A percentile compares a stretch with the other conserved stretches of the same genome.
These are phyloP conservation scores for Cheilosia soror DNA, from an alignment of 2,888 invertebrate genomes.

Conservation along the genomic window DNA sequence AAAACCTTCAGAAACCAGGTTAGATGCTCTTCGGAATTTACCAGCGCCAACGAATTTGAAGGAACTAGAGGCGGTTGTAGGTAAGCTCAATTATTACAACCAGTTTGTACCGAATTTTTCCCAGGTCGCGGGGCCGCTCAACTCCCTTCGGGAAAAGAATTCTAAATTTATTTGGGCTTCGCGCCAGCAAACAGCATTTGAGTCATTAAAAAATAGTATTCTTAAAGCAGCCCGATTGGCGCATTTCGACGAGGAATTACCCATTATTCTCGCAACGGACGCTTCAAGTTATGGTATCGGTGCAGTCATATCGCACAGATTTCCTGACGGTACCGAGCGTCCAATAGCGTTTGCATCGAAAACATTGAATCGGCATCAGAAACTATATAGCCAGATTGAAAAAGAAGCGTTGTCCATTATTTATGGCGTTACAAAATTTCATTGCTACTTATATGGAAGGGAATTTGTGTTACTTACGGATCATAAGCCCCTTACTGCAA, in stretches of 20 bases:
- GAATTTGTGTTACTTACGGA: slow-evolving; percentile 58
- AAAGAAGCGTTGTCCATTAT: slow-evolving; percentile 58
- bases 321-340: slow-evolving; percentile 45
- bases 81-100: slow-evolving; percentile 68
- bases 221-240: slow-evolving; percentile 42
- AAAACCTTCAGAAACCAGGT: slow-evolving; percentile 47
- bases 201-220: slow-evolving; percentile 29
- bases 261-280: slow-evolving; percentile 61
- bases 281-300: slow-evolving; percentile 56
- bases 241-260: slow-evolving; percentile 49
- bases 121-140: slow-evolving; percentile 54
- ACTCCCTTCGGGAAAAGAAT: neutral
- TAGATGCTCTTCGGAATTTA: slow-evolving; percentile 41
- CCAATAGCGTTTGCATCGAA: slow-evolving; percentile 67
- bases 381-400: slow-evolving; percentile 55
- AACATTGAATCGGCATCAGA: slow-evolving; percentile 57
- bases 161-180: slow-evolving; percentile 34
- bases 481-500: slow-evolving; percentile 56
- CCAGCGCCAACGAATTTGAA: neutral
- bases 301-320: slow-evolving; percentile 54
- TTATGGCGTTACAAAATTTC: slow-evolving; percentile 57
- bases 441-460: slow-evolving; percentile 59
- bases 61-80: slow-evolving; percentile 55
- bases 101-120: slow-evolving; percentile 69
- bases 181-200: slow-evolving; percentile 34